Conservation (phyloP, 1,140 invertebrate species). For the Galleria mellonella region DNA sequence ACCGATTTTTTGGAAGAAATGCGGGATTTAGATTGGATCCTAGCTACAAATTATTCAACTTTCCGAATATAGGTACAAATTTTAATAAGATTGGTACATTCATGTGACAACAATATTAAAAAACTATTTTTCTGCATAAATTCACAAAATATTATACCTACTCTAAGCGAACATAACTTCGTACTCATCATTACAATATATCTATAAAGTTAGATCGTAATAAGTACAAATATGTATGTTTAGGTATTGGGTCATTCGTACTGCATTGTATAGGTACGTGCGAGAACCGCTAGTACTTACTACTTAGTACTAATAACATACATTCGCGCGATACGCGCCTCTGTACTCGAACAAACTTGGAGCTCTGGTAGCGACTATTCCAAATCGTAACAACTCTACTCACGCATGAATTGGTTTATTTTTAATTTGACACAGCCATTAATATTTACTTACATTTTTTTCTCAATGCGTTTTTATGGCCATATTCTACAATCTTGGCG, state of each 20-base stretch:
- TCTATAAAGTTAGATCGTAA: constrained; percentile 64
- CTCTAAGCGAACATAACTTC: constrained; percentile 68
- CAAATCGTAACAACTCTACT: background rate
- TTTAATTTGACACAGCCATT: constrained; percentile 37
- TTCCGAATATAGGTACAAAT: constrained; percentile 72
- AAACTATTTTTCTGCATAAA: constrained; percentile 73
- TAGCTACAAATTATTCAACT: constrained; percentile 73
- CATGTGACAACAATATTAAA: constrained; percentile 73
- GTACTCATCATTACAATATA: constrained; percentile 60
- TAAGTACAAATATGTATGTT: constrained; percentile 52
- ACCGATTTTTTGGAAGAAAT: constrained; percentile 60
- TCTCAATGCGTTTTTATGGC: constrained; percentile 11
- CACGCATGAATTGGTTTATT: background rate
- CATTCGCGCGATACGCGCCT: no score
- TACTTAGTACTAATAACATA: no score
- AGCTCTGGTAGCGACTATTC: no score
- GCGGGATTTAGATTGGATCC: constrained; percentile 70
- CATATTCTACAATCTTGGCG: constrained; percentile 1
- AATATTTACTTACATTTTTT: constrained; percentile 24
- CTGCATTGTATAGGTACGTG: constrained; percentile 4
- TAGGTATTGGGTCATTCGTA: constrained; percentile 21
- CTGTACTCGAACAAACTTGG: no score
- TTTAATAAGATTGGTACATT: constrained; percentile 72
- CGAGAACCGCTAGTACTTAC: background rate
- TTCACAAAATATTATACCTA: constrained; percentile 70